These are phyloP conservation scores for Corapipo altera DNA, from an alignment of 2,113 vertebrate genomes.

Conservation along the genomic window DNA sequence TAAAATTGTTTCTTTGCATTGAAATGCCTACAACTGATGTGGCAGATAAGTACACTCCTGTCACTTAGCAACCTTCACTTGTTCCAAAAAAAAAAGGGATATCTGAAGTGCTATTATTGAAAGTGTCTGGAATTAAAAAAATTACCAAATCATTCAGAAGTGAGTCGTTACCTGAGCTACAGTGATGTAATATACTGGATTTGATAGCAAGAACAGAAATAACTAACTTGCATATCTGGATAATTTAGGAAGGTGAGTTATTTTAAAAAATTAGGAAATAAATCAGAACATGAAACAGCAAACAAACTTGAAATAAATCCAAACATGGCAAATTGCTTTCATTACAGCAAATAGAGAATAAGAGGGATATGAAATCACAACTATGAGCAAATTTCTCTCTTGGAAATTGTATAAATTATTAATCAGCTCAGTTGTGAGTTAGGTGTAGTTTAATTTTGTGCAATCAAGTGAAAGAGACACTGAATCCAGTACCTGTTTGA, in stretches of 20 bases:
- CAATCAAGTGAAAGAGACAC: background rate
- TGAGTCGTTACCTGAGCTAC: slow-evolving; percentile 42
- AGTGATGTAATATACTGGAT: slow-evolving; percentile 13
- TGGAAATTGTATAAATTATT: background rate
- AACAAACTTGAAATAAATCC: slow-evolving; percentile 33
- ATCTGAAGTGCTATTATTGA: slow-evolving; percentile 21
- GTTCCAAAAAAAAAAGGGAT: background rate
- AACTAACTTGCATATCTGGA: background rate
- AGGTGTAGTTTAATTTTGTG: background rate
- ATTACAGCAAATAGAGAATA: background rate
- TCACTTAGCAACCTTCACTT: slow-evolving; percentile 56
- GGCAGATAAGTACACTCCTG: background rate
- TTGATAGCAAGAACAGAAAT: slow-evolving; percentile 22
- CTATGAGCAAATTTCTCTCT: background rate
- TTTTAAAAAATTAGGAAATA: background rate
- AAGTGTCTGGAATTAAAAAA: slow-evolving; percentile 39
- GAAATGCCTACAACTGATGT: slow-evolving; percentile 12
- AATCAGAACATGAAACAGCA: background rate
- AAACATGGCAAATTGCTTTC: slow-evolving; percentile 20
- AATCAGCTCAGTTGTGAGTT: background rate
- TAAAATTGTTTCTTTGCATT: slow-evolving; percentile 32
- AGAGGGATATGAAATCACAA: background rate
- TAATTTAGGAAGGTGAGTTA: slow-evolving; percentile 13
- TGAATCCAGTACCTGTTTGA: background rate
- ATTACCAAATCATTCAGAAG: slow-evolving; percentile 26